Evolutionary conservation across 2,888 invertebrate genomes (phyloP), one percentile per base, ranked within the genome.

Genomic region (Brachyptera putata): DNA sequence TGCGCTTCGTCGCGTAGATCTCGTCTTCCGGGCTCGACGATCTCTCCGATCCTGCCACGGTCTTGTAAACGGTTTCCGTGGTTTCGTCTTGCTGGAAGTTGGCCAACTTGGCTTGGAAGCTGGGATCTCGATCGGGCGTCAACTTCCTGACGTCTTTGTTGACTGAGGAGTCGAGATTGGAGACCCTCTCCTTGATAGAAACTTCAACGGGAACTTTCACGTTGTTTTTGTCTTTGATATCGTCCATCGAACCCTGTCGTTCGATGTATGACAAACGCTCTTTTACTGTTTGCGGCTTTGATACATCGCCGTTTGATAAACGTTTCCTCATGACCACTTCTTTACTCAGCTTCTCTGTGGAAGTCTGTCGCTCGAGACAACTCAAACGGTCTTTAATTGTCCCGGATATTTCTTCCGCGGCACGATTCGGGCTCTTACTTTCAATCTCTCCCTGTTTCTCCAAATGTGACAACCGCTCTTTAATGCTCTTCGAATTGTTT

Each of bases 401-500:
- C 5, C 67, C 64, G 18, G 68, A 63, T 21, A 61, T 58, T 36
- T 50, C 58, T 5, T 46, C 46, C 21, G 46, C 30, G 3, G 25
- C 16, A 18, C 48, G 16, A 18, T 56, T 56, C 2, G 18, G 37
- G 7, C 24, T 14, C 14, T 50, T 50, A 16, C 16, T 26, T 14
- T 26, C 49, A 11, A 5, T 30, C 49, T 50, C 7, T 59, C 53
- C 46, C 69, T 66, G 73, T 72, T 56, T 74, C 73, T 63, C 64
- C 13, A 64, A 34, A 50, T 50, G 53, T 13, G 55, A 60, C 36
- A 64, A 46, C 30, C 56, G 56, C 13, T 88, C 87, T 71, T 86
- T 87, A 61, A 88, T 86, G 57, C 85, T 85, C 73, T 82, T 84
- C 65, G 84, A 79, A 66, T 83, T 83, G 22, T 78, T 76, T 65